These are phyloP conservation scores for Coturnix japonica DNA, from an alignment of 2,113 vertebrate species.

Conservation along the genomic window DNA sequence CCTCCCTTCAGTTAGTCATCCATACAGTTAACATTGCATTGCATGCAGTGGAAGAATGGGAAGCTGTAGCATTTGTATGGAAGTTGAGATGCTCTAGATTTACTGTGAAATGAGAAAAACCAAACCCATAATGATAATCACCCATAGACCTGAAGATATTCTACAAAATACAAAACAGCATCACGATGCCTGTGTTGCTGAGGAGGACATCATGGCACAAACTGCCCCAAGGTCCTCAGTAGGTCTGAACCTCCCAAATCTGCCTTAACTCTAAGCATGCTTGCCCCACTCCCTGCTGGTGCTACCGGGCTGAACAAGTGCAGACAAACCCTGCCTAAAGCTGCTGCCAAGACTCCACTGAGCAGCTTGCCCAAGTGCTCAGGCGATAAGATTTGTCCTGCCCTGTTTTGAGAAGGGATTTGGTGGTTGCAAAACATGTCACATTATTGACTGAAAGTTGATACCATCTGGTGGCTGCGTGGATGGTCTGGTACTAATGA, in stretches of 20 bases:
- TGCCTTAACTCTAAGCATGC: rapidly evolving
- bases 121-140: not conserved
- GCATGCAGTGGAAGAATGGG: not conserved
- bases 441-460: slow-evolving; percentile 50
- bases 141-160: not conserved
- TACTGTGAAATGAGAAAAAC: not conserved
- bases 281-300: rapidly evolving
- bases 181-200: rapidly evolving
- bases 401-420: slow-evolving; percentile 51
- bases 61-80: not conserved
- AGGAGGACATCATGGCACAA: rapidly evolving
- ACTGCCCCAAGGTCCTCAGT: not conserved
- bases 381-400: slow-evolving; percentile 5
- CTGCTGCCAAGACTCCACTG: slow-evolving; percentile 2
- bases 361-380: slow-evolving; percentile 19
- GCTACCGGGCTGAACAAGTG: not conserved
- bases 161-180: not conserved
- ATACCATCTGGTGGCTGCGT: slow-evolving; percentile 55
- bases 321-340: not conserved
- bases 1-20: not conserved
- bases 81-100: not conserved
- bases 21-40: not conserved
- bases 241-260: not conserved
- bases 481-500: slow-evolving; percentile 32
- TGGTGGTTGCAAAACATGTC: slow-evolving; percentile 58